phyloP scores from a whole-genome alignment of 2,113 vertebrate genomes.

The Eudyptes chrysolophus region DNA sequence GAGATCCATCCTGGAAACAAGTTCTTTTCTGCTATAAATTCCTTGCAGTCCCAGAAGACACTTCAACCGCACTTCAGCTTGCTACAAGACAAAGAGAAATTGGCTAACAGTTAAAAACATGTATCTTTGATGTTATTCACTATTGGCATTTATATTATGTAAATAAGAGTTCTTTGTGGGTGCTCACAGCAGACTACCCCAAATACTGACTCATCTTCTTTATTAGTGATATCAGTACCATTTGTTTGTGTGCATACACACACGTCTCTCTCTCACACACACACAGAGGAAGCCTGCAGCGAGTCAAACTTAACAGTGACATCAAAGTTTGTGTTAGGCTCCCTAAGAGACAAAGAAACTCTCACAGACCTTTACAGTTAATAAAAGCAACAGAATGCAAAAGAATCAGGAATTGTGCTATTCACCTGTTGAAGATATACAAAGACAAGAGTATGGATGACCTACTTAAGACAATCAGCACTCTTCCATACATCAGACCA shows the following conservation, averaged over 20 bases:
- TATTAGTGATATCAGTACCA: neutral
- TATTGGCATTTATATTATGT: neutral
- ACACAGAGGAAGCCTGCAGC: neutral
- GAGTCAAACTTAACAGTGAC: neutral
- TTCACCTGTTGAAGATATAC: neutral
- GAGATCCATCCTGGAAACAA: slow-evolving; percentile 85
- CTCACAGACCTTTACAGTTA: neutral
- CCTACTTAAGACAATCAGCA: neutral
- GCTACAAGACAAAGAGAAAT: slow-evolving; percentile 65
- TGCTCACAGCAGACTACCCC: neutral
- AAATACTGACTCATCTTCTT: neutral
- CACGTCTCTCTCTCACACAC: neutral
- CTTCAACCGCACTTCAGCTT: slow-evolving; percentile 87
- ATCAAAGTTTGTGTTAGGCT: neutral
- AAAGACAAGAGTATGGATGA: neutral
- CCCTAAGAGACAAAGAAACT: neutral
- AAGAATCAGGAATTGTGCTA: neutral
- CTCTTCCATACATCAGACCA: neutral
- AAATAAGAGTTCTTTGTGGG: neutral
- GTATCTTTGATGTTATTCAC: neutral
- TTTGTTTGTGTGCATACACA: neutral
- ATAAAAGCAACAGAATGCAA: neutral
- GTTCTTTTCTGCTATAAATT: slow-evolving; percentile 80
- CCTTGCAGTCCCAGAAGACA: slow-evolving; percentile 83
- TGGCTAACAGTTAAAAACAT: neutral